Evolutionary conservation across 2,797 vertebrate species (phyloP).

Genomic region (Ceyx erithaca): DNA sequence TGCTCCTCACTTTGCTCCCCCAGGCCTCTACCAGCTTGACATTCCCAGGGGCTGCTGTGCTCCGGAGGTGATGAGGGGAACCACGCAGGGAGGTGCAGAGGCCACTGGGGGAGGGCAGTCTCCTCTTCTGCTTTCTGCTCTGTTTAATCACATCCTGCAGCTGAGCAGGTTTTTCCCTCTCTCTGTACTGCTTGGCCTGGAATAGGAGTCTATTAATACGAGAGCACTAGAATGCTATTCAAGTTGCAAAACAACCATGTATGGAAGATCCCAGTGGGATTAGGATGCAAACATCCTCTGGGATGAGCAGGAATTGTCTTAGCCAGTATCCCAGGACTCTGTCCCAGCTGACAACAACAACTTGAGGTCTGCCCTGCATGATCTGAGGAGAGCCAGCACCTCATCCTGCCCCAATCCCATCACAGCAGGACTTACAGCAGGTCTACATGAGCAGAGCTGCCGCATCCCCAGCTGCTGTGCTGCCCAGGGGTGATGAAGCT

Average conservation of each 20-base stretch:
- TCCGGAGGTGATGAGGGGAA: not conserved
- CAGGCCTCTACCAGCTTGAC: not conserved
- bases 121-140: not conserved
- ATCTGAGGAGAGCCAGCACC: not conserved
- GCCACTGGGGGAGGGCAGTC: not conserved
- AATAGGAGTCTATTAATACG: not conserved
- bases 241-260: not conserved
- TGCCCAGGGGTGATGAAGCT: not conserved
- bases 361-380: not conserved
- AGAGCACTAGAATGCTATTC: not conserved
- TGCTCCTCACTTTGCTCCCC: not conserved
- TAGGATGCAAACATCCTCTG: not conserved
- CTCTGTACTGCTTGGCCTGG: not conserved
- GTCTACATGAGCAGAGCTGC: not conserved
- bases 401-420: not conserved
- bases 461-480: not conserved
- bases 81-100: not conserved
- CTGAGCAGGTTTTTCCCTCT: not conserved
- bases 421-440: not conserved
- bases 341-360: not conserved
- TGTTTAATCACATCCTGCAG: not conserved
- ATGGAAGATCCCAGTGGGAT: not conserved
- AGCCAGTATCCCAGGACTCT: not conserved
- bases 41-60: not conserved
- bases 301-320: not conserved